phyloP scores from a whole-genome alignment of 2,888 invertebrate genomes.

The Camptogramma bilineatum region DNA sequence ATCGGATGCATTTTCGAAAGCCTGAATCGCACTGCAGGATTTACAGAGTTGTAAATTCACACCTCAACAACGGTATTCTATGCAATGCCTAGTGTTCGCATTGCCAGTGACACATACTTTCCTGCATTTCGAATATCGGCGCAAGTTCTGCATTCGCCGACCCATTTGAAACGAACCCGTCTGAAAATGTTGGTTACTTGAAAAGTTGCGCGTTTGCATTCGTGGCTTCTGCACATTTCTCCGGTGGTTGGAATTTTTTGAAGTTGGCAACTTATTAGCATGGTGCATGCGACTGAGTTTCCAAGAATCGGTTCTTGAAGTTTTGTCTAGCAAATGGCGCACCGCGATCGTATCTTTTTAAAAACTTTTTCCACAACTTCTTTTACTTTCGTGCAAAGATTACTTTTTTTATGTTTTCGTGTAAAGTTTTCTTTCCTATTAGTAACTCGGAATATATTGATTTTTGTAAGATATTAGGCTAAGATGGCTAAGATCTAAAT shows the following conservation, averaged over 20 bases:
- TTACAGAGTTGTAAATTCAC: no score
- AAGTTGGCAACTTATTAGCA: slow-evolving; percentile 33
- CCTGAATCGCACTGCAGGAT: no score
- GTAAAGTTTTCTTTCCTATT: no score
- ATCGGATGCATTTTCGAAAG: no score
- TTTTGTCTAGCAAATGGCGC: slow-evolving; percentile 15
- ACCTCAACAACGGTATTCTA: no score
- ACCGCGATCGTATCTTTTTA: not conserved
- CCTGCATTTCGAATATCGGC: not conserved
- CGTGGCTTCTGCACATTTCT: slow-evolving; percentile 16
- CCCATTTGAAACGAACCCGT: not conserved
- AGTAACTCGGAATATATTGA: no score
- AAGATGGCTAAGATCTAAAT: no score
- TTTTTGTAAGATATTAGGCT: no score
- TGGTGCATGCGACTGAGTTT: slow-evolving; percentile 36
- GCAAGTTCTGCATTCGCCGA: slow-evolving; percentile 7
- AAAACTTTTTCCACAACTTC: not conserved
- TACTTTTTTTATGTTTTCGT: no score
- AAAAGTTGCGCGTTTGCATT: slow-evolving; percentile 16
- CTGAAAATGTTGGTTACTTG: slow-evolving; percentile 16
- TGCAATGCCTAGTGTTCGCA: not conserved
- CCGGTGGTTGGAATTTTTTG: slow-evolving; percentile 23
- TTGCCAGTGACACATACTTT: not conserved
- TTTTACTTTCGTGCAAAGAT: not conserved
- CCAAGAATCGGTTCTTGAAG: slow-evolving; percentile 7